These are phyloP conservation scores for Bruchidius siliquastri DNA, from an alignment of 2,888 invertebrate species.

Conservation along the genomic window DNA sequence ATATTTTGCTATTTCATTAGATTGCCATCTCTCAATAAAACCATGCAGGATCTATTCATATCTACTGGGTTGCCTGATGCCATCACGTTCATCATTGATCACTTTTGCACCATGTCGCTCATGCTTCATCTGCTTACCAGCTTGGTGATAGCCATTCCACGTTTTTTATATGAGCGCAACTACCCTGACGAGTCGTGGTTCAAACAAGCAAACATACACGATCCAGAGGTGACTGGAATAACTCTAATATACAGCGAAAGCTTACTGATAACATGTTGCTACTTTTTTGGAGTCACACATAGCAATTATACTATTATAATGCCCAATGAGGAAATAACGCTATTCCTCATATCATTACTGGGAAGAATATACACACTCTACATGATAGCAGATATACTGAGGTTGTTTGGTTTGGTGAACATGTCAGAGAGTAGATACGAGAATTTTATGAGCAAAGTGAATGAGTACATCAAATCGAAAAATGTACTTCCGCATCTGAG, in stretches of 20 bases:
- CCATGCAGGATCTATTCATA: too few relatives aligned
- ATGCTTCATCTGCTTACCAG: background rate
- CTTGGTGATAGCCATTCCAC: background rate
- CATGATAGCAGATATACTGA: background rate
- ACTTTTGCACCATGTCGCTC: background rate
- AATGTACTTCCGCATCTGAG: background rate
- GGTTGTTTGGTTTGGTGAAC: background rate
- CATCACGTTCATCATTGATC: background rate
- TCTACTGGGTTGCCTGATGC: too few relatives aligned
- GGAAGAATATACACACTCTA: slow-evolving; percentile 2
- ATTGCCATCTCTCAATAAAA: too few relatives aligned
- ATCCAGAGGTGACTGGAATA: background rate
- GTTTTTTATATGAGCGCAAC: too few relatives aligned
- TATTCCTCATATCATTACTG: background rate
- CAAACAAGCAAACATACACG: too few relatives aligned
- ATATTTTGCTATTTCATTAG: too few relatives aligned
- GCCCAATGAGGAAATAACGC: background rate
- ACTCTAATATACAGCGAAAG: background rate
- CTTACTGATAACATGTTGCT: background rate
- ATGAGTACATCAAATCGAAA: background rate
- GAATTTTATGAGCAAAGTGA: background rate
- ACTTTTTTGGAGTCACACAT: slow-evolving; percentile 2
- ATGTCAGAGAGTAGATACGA: slow-evolving; percentile 2
- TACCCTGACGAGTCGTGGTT: too few relatives aligned
- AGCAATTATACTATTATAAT: background rate